Percentiles rank a stretch among this genome's conserved stretches.
phyloP scores from a whole-genome alignment of 2,888 invertebrate species.

The Pharmacophagus antenor region DNA sequence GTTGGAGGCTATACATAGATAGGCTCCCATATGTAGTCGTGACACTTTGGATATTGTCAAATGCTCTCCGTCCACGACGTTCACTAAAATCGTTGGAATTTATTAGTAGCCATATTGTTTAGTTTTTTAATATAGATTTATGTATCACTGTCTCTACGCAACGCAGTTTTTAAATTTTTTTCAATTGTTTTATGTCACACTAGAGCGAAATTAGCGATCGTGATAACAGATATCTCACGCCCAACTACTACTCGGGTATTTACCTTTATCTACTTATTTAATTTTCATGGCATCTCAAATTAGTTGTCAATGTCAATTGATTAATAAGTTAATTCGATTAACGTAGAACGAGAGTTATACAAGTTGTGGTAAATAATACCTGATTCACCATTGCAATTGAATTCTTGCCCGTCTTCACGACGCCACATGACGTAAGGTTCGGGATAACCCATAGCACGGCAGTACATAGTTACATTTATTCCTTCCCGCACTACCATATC shows the following conservation, averaged over 20 bases:
- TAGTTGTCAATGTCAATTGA: neutral
- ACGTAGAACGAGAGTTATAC: neutral
- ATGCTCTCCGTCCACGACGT: conserved; percentile 93
- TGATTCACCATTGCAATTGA: conserved; percentile 93
- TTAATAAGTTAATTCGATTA: neutral
- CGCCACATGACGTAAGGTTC: conserved; percentile 97
- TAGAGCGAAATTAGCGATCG: neutral
- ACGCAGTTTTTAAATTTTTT: neutral
- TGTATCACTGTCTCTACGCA: neutral
- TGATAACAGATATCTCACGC: neutral
- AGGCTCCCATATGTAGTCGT: conserved; percentile 94
- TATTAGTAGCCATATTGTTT: neutral
- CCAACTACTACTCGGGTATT: neutral
- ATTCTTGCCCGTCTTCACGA: conserved; percentile 92
- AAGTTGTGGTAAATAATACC: conserved; percentile 58
- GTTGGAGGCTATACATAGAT: conserved; percentile 95
- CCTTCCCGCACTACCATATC: conserved; percentile 96
- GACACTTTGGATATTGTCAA: conserved; percentile 94
- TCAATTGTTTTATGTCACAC: too few species aligned
- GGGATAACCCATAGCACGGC: conserved; percentile 93
- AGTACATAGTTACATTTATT: conserved; percentile 92
- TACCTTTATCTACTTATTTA: neutral
- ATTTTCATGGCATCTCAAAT: neutral
- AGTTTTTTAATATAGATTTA: neutral
- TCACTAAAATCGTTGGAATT: conserved; percentile 77